A percentile compares a stretch with the other conserved stretches of the same genome.
Evolutionary conservation across 1,140 invertebrate genomes (phyloP).

Genomic region (Lepidurus apus): DNA sequence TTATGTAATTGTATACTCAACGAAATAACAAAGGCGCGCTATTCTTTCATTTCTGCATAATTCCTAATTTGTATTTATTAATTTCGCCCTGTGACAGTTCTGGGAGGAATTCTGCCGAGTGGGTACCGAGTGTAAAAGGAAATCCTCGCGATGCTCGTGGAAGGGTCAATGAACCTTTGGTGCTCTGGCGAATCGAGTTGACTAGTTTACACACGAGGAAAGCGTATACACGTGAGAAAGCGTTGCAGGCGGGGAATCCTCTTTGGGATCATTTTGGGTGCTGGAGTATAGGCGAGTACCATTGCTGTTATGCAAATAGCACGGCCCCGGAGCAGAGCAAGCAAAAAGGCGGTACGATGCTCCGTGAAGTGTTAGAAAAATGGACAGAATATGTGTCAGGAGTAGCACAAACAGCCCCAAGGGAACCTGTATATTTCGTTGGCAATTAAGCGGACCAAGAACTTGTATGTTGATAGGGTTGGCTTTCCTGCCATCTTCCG

Average conservation of each 20-base stretch:
- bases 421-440: too few species aligned
- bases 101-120: background rate
- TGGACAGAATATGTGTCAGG: background rate
- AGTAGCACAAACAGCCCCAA: background rate
- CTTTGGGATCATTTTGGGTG: background rate
- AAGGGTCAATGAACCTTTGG: background rate
- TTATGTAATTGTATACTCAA: too few species aligned
- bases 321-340: too few species aligned
- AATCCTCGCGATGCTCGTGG: background rate
- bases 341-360: too few species aligned
- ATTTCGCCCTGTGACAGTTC: background rate
- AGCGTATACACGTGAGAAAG: background rate
- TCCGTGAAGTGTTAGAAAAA: background rate
- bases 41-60: background rate
- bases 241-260: constrained; percentile 16
- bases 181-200: background rate
- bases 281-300: background rate
- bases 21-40: background rate
- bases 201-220: background rate
- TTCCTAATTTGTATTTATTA: background rate
- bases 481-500: too few species aligned
- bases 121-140: background rate
- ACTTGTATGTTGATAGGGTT: too few species aligned
- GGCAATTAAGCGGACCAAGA: too few species aligned
- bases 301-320: background rate